A percentile compares a stretch with the other conserved stretches of the same genome.
These are phyloP conservation scores for Melanerpes aurifrons DNA, from an alignment of 2,113 vertebrate species.

Conservation along the genomic window DNA sequence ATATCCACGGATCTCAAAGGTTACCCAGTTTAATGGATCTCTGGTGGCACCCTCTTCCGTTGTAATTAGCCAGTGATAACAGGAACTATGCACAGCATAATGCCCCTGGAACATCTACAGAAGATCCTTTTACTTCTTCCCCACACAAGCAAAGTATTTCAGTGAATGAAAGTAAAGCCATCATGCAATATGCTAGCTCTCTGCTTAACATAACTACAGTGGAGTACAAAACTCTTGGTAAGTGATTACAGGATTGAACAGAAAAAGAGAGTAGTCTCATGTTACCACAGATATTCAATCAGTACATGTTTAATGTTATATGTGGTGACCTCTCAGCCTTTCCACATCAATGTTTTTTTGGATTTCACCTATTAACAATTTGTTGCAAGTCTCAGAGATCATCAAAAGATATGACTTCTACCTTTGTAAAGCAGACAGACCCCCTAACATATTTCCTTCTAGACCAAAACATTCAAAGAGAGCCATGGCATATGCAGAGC, in stretches of 20 bases:
- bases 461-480: background rate
- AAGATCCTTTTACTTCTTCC: background rate
- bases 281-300: background rate
- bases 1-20: background rate
- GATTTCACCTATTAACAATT: background rate
- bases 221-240: background rate
- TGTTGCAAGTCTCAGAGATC: background rate
- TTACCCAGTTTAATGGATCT: background rate
- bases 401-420: background rate
- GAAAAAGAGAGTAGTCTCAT: background rate
- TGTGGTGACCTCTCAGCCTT: background rate
- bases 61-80: background rate
- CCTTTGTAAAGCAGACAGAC: background rate
- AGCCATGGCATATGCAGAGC: background rate
- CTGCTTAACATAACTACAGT: background rate
- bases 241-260: background rate
- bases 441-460: background rate
- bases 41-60: background rate
- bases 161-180: background rate
- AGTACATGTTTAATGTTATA: background rate
- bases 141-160: background rate
- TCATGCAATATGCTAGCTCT: background rate
- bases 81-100: background rate
- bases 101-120: background rate
- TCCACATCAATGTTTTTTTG: background rate